Percentiles rank a stretch among this genome's conserved stretches.
These are phyloP conservation scores for Chorisops tibialis DNA, from an alignment of 2,888 invertebrate genomes.

Conservation along the genomic window DNA sequence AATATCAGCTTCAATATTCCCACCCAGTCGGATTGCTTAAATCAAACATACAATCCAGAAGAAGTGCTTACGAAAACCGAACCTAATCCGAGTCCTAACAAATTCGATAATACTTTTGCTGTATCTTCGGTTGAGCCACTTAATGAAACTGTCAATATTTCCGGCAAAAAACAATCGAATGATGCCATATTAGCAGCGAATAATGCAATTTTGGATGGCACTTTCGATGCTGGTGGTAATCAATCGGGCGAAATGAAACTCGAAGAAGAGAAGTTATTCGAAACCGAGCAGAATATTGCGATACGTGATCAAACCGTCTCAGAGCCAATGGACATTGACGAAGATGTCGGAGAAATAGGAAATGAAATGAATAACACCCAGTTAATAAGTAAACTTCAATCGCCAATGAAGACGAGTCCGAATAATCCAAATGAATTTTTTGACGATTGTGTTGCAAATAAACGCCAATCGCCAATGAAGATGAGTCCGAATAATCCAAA, in stretches of 20 bases:
- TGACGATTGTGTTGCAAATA: not conserved
- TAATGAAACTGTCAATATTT: not conserved
- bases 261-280: constrained; percentile 6
- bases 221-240: not conserved
- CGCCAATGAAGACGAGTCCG: no score
- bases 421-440: no score
- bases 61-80: no score
- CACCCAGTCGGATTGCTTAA: not conserved
- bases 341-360: not conserved
- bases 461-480: not conserved
- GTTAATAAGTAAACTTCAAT: not conserved
- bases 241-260: not conserved
- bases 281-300: constrained; percentile 5
- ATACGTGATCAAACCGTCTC: not conserved
- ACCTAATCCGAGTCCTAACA: not conserved
- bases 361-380: not conserved
- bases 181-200: not conserved
- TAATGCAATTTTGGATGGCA: not conserved
- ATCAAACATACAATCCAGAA: no score
- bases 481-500: constrained; percentile 37
- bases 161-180: no score
- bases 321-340: constrained; percentile 43
- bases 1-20: not conserved
- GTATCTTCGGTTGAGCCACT: not conserved
- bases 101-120: not conserved